Evolutionary conservation across 2,888 invertebrate genomes (phyloP), one percentile per base, ranked within the genome.

Genomic region (Lasioglossum figueresi): DNA sequence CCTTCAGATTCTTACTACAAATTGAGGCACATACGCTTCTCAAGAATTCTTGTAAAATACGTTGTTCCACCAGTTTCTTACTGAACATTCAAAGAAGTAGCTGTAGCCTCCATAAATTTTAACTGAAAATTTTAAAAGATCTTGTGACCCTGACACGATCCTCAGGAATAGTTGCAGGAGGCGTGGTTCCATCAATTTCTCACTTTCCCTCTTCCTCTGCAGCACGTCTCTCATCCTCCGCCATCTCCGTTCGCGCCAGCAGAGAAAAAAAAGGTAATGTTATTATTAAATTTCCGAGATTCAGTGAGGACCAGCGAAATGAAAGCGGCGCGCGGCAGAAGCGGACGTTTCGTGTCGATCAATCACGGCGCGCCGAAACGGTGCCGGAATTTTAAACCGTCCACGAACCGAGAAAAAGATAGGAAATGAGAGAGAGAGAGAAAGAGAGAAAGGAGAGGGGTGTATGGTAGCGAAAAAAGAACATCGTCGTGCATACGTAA

Each of bases 281-380:
- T 81, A 45, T 74, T 86, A 80, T 84, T 77, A 80, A 87, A 87
- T 87, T 84, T 87, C 79, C 56, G 45, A 52, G 66, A 82, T 71
- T 59, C 70, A 56, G 34, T 56, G 71, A 59, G 52, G 79, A 71
- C 23, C 72, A 76, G 48, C 80, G 52, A 79, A 87, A 87, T 80
- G 82, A 79, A 87, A 79, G 82, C 78, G 31, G 40, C 63, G 34
- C 73, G 34, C 59, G 71, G 76, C 78, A 52, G 59, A 59, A 83
- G 80, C 86, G 80, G 68, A 76, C 80, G 79, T 83, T 78, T 76
- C 78, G 83, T 56, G 84, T 80, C 84, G 84, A 87, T 87, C 87
- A 81, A 84, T 87, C 81, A 81, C 71, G 70, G 14, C 19, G 77
- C 77, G 63, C 16, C 77, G 77, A 82, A 79, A 71, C 79, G 76